Base-by-base conservation (phyloP, 2,888 invertebrate genomes). In the Nesidiocoris tenuis region DNA sequence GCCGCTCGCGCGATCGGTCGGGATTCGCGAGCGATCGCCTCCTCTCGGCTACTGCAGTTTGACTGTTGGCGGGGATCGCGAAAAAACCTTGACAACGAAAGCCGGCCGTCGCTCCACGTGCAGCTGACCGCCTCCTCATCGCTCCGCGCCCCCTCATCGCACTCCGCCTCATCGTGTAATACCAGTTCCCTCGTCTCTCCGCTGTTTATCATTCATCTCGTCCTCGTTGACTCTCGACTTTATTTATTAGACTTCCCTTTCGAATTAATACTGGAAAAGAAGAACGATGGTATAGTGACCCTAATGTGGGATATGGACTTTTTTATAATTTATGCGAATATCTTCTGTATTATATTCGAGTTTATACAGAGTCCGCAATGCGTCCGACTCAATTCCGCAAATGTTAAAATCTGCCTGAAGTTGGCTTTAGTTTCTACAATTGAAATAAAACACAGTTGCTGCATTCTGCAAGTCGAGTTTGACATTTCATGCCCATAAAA, bases 41-140 rank as follows among this genome's bases (percentile, higher is more conserved):
- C 39, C 39, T 3, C 12, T 39, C 39, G 39, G 39, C 39, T 39
- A 39, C 39, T 39, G 39, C 39, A 39, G 39, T 39, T n/a, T 39
- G 39, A 39, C 39, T 39, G 39, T 39, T 39, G 39, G 12, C 39
- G 17, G 39, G 65, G 65, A 5, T 65, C 18, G 65, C 65, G 39
- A 39, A 39, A 23, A 39, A 39, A 65, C 65, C 65, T 65, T 65
- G 65, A 65, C 65, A 39, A 65, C 65, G 65, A 65, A 65, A 65
- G 65, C 65, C 39, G 65, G 1, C 25, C n/a, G 65, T 39, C 12
- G 17, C 18, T 65, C 39, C 65, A 65, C 65, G 65, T 65, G 65
- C 65, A 65, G 24, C 25, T 25, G 65, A 25, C 65, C 59, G 5
- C 17, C 59, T 39, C 39, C 39, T 39, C n/a, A n/a, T n/a, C n/a